Evolutionary conservation across 2,113 vertebrate genomes (phyloP).

Genomic region (Dermatemys mawii): DNA sequence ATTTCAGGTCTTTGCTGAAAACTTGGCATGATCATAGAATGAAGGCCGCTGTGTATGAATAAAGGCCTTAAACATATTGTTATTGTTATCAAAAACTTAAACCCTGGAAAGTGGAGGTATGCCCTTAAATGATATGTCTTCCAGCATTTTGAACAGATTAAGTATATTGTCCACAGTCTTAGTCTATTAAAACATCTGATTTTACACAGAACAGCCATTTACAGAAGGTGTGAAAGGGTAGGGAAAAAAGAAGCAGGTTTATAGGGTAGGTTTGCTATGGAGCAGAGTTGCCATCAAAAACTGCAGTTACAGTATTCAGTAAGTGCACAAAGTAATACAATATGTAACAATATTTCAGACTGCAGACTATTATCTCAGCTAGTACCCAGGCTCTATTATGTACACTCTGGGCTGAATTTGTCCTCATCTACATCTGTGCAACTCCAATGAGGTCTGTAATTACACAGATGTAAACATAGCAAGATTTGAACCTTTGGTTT

Average conservation of each 20-base stretch:
- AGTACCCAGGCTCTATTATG: not conserved
- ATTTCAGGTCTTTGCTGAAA: not conserved
- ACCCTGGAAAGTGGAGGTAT: not conserved
- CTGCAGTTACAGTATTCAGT: not conserved
- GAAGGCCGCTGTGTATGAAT: not conserved
- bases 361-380: not conserved
- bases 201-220: not conserved
- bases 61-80: not conserved
- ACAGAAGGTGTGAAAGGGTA: not conserved
- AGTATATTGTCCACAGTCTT: not conserved
- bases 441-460: not conserved
- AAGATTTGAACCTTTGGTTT: not conserved
- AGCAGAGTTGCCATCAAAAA: not conserved
- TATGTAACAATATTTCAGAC: not conserved
- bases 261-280: not conserved
- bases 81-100: not conserved
- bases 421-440: not conserved
- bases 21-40: not conserved
- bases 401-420: not conserved
- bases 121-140: not conserved
- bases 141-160: not conserved
- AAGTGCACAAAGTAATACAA: not conserved
- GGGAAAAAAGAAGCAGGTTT: not conserved
- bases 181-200: not conserved
- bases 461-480: not conserved